Conservation (phyloP, 2,113 vertebrate genomes). For the Tragelaphus buxtoni region DNA sequence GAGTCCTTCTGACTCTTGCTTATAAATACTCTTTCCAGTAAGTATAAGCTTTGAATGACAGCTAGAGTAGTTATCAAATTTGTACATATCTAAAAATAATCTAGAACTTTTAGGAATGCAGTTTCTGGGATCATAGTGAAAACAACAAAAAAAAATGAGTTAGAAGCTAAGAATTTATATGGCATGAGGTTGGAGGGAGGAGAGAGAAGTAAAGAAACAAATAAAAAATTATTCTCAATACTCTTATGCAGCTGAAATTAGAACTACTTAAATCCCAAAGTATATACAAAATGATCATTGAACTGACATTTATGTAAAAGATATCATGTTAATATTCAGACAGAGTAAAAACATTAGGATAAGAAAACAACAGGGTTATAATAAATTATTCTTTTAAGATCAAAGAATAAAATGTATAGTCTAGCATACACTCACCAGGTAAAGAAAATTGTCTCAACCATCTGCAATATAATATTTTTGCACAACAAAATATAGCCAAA, state of each 20-base stretch:
- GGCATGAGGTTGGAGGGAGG: background rate
- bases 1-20: background rate
- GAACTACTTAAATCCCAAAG: background rate
- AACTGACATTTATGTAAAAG: background rate
- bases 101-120: background rate
- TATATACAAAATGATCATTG: background rate
- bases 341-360: background rate
- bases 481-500: background rate
- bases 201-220: background rate
- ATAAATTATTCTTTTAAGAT: background rate
- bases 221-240: background rate
- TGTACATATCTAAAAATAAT: background rate
- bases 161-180: background rate
- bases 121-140: background rate
- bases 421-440: background rate
- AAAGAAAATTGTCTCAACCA: background rate
- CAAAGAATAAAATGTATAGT: background rate
- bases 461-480: background rate
- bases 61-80: background rate
- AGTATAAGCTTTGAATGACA: background rate
- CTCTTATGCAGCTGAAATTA: background rate
- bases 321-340: background rate
- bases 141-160: background rate
- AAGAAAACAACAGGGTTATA: background rate
- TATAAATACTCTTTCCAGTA: background rate